phyloP scores from a whole-genome alignment of 2,113 vertebrate species.

The Aphyosemion australe region DNA sequence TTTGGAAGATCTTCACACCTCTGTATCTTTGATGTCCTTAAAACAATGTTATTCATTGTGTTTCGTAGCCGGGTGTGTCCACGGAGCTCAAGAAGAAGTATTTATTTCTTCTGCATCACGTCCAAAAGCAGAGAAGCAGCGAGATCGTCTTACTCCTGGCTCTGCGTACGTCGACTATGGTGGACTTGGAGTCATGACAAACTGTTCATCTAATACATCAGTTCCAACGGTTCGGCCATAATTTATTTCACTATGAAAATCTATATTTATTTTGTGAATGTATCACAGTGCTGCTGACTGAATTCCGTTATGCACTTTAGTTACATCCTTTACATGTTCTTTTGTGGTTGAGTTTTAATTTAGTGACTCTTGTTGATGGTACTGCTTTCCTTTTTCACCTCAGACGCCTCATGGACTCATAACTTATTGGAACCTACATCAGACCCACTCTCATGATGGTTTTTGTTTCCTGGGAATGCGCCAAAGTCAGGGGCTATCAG shows the following conservation, averaged over 20 bases:
- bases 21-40: constrained; percentile 31
- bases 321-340: constrained; percentile 67
- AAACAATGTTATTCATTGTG: constrained; percentile 23
- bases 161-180: constrained; percentile 17
- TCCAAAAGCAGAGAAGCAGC: constrained; percentile 10
- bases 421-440: constrained; percentile 64
- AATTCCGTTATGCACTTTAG: constrained; percentile 94
- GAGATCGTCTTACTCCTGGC: constrained; percentile 31
- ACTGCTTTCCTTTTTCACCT: constrained; percentile 44
- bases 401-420: constrained; percentile 46
- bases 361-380: constrained; percentile 46
- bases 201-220: constrained; percentile 47
- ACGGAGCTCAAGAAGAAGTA: constrained; percentile 34
- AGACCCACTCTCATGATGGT: constrained; percentile 44
- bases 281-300: constrained; percentile 95
- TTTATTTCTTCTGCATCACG: constrained; percentile 52
- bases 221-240: constrained; percentile 59
- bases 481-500: constrained; percentile 44
- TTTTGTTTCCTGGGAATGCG: constrained; percentile 59
- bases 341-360: constrained; percentile 64
- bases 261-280: constrained; percentile 97
- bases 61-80: constrained; percentile 27
- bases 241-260: constrained; percentile 92
- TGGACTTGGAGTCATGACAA: constrained; percentile 39
- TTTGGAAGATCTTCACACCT: constrained; percentile 49